phyloP scores from a whole-genome alignment of 1,140 invertebrate species.

The Amyelois transitella region DNA sequence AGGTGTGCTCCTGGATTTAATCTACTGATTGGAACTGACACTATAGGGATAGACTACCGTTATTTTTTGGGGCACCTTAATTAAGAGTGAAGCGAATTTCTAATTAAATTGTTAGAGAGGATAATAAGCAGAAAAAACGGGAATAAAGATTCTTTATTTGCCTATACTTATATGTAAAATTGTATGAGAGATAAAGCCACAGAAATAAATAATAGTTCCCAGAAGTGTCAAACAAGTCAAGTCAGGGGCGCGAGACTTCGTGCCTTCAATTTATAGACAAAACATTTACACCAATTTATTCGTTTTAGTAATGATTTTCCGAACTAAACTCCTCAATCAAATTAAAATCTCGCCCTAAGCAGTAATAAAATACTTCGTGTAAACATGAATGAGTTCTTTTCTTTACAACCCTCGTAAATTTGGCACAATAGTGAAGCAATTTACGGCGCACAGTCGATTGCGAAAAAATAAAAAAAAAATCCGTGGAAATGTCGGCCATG shows the following conservation, averaged over 20 bases:
- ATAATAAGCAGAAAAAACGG: too few relatives aligned
- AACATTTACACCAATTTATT: too few relatives aligned
- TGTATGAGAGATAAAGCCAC: too few relatives aligned
- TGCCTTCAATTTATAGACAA: too few relatives aligned
- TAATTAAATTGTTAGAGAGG: too few relatives aligned
- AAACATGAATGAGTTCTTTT: constrained; percentile 45
- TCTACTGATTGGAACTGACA: constrained; percentile 62
- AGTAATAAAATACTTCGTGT: constrained; percentile 28
- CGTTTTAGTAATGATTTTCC: too few relatives aligned
- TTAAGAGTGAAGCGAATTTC: background rate
- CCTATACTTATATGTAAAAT: too few relatives aligned
- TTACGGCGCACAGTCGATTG: constrained; percentile 51
- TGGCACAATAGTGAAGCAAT: constrained; percentile 50
- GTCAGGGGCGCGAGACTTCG: too few relatives aligned
- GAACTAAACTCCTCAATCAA: constrained; percentile 4
- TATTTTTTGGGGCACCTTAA: background rate
- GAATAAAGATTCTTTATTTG: too few relatives aligned
- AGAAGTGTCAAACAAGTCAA: too few relatives aligned
- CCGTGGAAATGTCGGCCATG: constrained; percentile 53
- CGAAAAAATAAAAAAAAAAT: constrained; percentile 33
- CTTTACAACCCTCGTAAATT: constrained; percentile 26
- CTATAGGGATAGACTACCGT: background rate
- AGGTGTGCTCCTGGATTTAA: constrained; percentile 64
- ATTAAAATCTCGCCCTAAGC: constrained; percentile 9
- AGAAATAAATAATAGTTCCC: too few relatives aligned